A percentile compares a stretch with the other conserved stretches of the same genome.
Evolutionary conservation across 2,113 vertebrate genomes (phyloP).

Genomic region (Nibea albiflora): DNA sequence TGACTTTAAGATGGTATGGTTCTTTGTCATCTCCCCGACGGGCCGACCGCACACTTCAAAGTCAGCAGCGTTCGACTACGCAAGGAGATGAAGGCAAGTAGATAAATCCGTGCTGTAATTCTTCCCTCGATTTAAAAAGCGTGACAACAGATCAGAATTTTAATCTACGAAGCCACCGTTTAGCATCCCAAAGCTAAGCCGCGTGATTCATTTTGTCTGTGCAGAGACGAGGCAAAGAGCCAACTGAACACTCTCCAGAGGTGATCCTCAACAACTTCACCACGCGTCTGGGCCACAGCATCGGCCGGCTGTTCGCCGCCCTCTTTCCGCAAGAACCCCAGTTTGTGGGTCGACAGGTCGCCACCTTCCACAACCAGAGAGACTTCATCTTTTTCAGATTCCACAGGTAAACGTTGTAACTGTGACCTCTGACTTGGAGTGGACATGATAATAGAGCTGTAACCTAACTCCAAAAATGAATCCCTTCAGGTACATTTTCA

Average conservation of each 20-base stretch:
- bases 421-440: not conserved
- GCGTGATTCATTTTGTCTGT: not conserved
- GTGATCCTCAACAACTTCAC: slow-evolving; percentile 97
- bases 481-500: slow-evolving; percentile 91
- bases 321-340: slow-evolving; percentile 96
- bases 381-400: slow-evolving; percentile 98
- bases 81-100: slow-evolving; percentile 94
- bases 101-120: not conserved
- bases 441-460: too few species aligned
- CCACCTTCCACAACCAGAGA: slow-evolving; percentile 98
- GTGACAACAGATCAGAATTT: not conserved
- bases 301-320: slow-evolving; percentile 94
- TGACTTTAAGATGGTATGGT: slow-evolving; percentile 90
- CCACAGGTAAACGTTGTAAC: slow-evolving; percentile 87
- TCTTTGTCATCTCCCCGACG: slow-evolving; percentile 95
- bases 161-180: not conserved
- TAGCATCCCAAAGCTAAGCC: not conserved
- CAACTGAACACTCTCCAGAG: slow-evolving; percentile 92
- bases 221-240: slow-evolving; percentile 92
- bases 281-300: slow-evolving; percentile 92
- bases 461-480: not conserved
- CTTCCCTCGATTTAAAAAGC: not conserved
- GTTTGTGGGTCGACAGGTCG: slow-evolving; percentile 95
- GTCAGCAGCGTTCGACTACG: slow-evolving; percentile 95
- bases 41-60: slow-evolving; percentile 98